Base-by-base conservation (phyloP, 2,113 vertebrate species). In the Ibidorhyncha struthersii region DNA sequence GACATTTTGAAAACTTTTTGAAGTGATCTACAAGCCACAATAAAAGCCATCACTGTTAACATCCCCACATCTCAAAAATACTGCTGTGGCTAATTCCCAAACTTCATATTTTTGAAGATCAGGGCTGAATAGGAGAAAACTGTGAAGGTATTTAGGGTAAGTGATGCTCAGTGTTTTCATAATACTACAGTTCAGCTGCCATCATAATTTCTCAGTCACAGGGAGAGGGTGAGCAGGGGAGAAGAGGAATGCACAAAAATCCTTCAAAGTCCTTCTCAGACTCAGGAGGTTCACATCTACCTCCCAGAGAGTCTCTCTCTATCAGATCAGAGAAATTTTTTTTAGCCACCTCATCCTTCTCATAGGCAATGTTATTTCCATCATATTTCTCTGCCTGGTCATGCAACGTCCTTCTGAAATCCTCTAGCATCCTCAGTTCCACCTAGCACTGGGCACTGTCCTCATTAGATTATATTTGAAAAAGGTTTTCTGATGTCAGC, bases 141-240 rank as follows among this genome's bases (percentile, higher is more conserved):
- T 8, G 2, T 65, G 30, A 36, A 41, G 10, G 13, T 34, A 36
- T 76, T 76, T 38, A 59, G n/a, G 4, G 14, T 56, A 86, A 88
- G 49, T 2, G 4, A 50, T 23, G 12, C 19, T 62, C 27, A 13
- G 9, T 58, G 22, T 58, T 90, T 85, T 58, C 66, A 80, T 26
- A 90, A 12, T 8, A 32, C 13, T 49, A 29, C 10, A 30, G 41
- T 40, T 63, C 25, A 25, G 11, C 49, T 82, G 10, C 10, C 36
- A 27, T 14, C 49, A 23, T 9, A 38, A 70, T n/a, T 88, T 70
- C 27, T 59, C 56, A 23, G 10, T 50, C 26, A 59, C 56, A 32
- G 15, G 25, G 15, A 80, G 8, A 55, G 14, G 14, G 47, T 0
- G 1, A 36, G 21, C 7, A 5, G 4, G 6, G 26, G 17, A 90